phyloP scores from a whole-genome alignment of 1,140 invertebrate genomes.

The Planococcus citri region DNA sequence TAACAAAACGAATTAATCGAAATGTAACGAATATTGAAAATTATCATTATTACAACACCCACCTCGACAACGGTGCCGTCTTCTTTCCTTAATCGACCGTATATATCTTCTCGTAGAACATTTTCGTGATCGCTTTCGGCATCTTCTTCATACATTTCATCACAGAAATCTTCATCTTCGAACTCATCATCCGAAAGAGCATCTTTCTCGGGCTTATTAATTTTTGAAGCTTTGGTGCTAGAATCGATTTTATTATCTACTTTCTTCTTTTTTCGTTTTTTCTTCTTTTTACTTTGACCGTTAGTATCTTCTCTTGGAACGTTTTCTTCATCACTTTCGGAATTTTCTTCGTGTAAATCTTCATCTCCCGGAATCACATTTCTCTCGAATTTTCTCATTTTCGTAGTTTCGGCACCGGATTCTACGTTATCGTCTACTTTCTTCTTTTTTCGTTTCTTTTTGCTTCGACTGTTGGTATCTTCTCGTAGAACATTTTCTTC shows the following conservation, averaged over 20 bases:
- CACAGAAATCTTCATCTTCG: slow-evolving; percentile 28
- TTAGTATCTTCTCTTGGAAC: too few relatives aligned
- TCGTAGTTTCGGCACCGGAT: slow-evolving; percentile 17
- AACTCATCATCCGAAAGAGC: slow-evolving; percentile 26
- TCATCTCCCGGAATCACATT: slow-evolving; percentile 29
- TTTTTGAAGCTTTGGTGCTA: slow-evolving; percentile 23
- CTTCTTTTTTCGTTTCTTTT: too few relatives aligned
- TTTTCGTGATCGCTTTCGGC: slow-evolving; percentile 27
- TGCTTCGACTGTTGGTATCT: too few relatives aligned
- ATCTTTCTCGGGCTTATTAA: slow-evolving; percentile 26
- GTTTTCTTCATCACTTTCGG: slow-evolving; percentile 7
- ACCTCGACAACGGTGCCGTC: slow-evolving; percentile 59
- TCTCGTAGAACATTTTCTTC: slow-evolving; percentile 29
- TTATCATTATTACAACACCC: too few relatives aligned
- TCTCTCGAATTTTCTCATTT: slow-evolving; percentile 26
- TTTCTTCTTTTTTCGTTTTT: background rate
- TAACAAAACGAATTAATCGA: background rate
- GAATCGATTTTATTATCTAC: background rate
- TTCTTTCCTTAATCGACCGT: slow-evolving; percentile 69
- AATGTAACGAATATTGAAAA: slow-evolving; percentile 10
- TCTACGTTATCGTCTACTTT: background rate
- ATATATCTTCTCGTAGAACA: slow-evolving; percentile 68
- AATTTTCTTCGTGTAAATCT: slow-evolving; percentile 23
- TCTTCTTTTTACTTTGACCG: background rate
- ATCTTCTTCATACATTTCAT: slow-evolving; percentile 28